A percentile compares a stretch with the other conserved stretches of the same genome.
phyloP scores from a whole-genome alignment of 2,113 vertebrate species.

The Campylomormyrus numenius region DNA sequence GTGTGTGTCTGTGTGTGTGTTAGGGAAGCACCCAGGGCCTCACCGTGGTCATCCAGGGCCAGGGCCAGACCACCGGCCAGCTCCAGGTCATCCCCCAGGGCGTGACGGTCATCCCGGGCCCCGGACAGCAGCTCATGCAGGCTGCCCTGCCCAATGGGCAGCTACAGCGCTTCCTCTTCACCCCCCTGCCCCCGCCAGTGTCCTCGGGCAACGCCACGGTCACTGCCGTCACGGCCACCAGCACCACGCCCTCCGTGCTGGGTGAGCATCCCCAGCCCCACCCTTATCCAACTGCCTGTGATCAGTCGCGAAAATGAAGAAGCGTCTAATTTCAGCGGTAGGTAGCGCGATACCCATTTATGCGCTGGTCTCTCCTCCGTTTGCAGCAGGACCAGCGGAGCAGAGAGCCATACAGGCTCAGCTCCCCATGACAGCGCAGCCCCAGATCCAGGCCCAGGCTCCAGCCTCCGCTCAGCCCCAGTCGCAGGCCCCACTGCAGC shows the following conservation, averaged over 20 bases:
- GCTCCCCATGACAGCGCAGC: conserved; percentile 36
- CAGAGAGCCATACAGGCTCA: conserved; percentile 55
- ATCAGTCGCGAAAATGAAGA: not conserved
- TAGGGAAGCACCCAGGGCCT: conserved; percentile 90
- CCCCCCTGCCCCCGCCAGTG: conserved; percentile 62
- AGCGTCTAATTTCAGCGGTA: not conserved
- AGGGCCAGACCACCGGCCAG: conserved; percentile 96
- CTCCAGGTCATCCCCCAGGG: conserved; percentile 94
- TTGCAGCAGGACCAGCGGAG: conserved; percentile 20
- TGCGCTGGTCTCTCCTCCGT: not conserved
- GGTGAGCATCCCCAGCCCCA: conserved; percentile 54
- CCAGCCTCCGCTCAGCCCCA: conserved; percentile 28
- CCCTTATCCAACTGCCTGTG: not conserved
- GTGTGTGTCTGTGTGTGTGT: not conserved
- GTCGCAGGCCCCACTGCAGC: conserved; percentile 49
- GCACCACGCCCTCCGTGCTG: conserved; percentile 69
- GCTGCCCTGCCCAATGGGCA: conserved; percentile 96
- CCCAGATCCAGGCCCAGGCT: conserved; percentile 50
- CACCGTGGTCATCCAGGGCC: conserved; percentile 96
- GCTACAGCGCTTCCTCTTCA: conserved; percentile 95
- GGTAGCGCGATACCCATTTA: not conserved
- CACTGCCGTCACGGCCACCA: conserved; percentile 49
- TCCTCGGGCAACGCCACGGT: conserved; percentile 34
- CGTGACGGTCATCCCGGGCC: conserved; percentile 83
- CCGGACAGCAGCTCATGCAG: conserved; percentile 97